phyloP scores from a whole-genome alignment of 2,113 vertebrate genomes.

The Coreoperca whiteheadi region DNA sequence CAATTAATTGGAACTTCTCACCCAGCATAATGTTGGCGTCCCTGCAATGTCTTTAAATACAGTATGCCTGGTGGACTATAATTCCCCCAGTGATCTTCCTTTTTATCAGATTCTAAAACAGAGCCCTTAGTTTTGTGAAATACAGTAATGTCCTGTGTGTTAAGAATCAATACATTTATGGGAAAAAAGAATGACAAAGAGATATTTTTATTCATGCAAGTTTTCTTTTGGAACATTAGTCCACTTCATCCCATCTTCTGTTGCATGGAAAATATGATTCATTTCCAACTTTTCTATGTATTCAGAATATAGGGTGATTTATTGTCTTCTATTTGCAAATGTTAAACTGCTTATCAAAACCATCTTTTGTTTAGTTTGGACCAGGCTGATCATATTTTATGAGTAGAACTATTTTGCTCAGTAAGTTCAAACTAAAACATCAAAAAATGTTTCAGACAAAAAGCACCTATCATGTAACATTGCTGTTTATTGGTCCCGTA shows the following conservation, averaged over 20 bases:
- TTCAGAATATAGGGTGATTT: not conserved
- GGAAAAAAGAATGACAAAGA: not conserved
- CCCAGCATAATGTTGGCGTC: not conserved
- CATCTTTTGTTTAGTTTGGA: not conserved
- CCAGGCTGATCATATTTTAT: not conserved
- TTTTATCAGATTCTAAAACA: not conserved
- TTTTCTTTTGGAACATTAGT: not conserved
- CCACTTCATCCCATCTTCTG: not conserved
- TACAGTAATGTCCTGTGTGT: not conserved
- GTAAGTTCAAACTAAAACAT: conserved; percentile 6
- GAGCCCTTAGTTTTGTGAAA: not conserved
- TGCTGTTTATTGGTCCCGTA: conserved; percentile 47
- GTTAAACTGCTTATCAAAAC: not conserved
- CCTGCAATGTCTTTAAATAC: not conserved
- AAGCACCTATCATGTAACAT: conserved; percentile 13
- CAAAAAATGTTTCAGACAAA: conserved; percentile 9
- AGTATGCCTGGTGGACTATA: not conserved
- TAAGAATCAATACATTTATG: not conserved
- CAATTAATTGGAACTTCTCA: not conserved
- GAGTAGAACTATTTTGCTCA: not conserved
- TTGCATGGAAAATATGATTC: not conserved
- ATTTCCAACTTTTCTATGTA: not conserved
- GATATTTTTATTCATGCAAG: not conserved
- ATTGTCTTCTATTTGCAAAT: not conserved
- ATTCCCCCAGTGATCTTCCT: not conserved